phyloP scores from a whole-genome alignment of 2,113 vertebrate genomes.

The Solea solea region DNA sequence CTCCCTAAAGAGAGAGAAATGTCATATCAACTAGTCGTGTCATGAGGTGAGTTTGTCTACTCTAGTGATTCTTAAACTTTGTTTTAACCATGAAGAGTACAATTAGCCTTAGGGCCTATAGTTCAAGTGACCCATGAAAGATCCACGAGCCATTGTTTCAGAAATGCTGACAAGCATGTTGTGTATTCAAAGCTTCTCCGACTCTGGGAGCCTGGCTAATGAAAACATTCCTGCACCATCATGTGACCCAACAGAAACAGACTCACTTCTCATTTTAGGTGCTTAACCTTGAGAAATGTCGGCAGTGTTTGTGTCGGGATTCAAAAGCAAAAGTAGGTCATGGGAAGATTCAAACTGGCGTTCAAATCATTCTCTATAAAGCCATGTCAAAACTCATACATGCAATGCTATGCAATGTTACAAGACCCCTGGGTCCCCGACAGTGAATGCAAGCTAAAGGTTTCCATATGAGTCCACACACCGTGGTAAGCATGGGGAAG shows the following conservation, averaged over 20 bases:
- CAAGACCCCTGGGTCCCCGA: constrained; percentile 22
- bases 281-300: constrained; percentile 19
- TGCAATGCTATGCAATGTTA: constrained; percentile 6
- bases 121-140: constrained; percentile 51
- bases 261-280: constrained; percentile 39
- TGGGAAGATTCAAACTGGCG: constrained; percentile 58
- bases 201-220: constrained; percentile 59
- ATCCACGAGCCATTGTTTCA: constrained; percentile 37
- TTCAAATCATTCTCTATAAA: constrained; percentile 8
- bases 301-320: constrained; percentile 45
- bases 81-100: constrained; percentile 24
- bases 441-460: constrained; percentile 21
- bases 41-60: constrained; percentile 33
- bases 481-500: not conserved
- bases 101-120: constrained; percentile 43
- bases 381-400: constrained; percentile 43
- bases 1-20: constrained; percentile 44
- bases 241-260: constrained; percentile 62
- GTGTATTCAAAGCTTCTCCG: constrained; percentile 38
- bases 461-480: constrained; percentile 41
- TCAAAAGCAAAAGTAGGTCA: constrained; percentile 46
- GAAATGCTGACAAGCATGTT: constrained; percentile 41
- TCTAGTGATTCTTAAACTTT: constrained; percentile 19
- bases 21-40: constrained; percentile 45
- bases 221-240: constrained; percentile 63